Conservation (phyloP, 2,888 invertebrate genomes). For the Ophonus ardosiacus region DNA sequence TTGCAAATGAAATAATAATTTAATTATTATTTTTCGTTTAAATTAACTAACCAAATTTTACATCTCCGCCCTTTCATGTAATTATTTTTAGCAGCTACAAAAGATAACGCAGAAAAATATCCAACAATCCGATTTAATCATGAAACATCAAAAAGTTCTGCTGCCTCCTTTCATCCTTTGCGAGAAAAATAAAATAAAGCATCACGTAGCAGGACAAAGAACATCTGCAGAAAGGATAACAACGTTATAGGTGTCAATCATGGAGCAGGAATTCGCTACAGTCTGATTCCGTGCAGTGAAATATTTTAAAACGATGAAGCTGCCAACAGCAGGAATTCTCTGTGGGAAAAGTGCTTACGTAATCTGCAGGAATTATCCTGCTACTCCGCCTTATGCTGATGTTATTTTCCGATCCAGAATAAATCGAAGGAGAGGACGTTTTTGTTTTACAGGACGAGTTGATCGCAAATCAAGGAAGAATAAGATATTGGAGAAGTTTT, state of each 20-base stretch:
- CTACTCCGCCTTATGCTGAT: slow-evolving; percentile 14
- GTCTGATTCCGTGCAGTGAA: background rate
- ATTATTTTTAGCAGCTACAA: background rate
- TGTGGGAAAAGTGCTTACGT: slow-evolving; percentile 43
- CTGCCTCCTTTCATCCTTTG: slow-evolving; percentile 12
- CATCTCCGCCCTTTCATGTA: background rate
- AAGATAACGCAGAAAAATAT: background rate
- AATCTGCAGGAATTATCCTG: slow-evolving; percentile 31
- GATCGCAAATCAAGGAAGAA: background rate
- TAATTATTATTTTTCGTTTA: background rate
- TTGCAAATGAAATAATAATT: slow-evolving; percentile 3
- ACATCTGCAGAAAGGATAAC: slow-evolving; percentile 6
- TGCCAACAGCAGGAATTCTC: background rate
- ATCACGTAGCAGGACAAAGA: slow-evolving; percentile 11
- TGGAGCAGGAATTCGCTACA: background rate
- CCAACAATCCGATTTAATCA: slow-evolving; percentile 29
- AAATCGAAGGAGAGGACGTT: background rate
- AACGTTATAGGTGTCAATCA: slow-evolving; percentile 40
- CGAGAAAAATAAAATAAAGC: slow-evolving; percentile 19
- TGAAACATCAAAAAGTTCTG: slow-evolving; percentile 30
- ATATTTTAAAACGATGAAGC: slow-evolving; percentile 42
- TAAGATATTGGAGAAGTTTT: background rate
- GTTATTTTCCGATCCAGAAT: slow-evolving; percentile 16
- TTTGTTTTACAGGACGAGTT: background rate
- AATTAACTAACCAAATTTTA: background rate